These are phyloP conservation scores for Oxyura jamaicensis DNA, from an alignment of 2,113 vertebrate genomes.

Conservation along the genomic window DNA sequence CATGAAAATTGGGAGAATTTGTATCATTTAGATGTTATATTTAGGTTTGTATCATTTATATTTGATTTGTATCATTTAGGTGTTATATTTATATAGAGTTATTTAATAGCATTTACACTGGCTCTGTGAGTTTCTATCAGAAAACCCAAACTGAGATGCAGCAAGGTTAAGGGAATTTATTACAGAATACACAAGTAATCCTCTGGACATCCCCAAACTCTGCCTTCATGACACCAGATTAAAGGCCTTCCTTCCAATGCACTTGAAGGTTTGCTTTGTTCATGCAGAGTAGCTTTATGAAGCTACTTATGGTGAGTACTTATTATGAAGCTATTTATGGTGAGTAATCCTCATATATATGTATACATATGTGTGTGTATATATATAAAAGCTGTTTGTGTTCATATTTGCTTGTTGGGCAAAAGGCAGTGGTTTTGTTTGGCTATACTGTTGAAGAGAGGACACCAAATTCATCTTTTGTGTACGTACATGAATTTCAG, in stretches of 20 bases:
- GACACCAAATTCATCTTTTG: too few relatives aligned
- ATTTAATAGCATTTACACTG: rapidly evolving
- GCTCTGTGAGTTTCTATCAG: neutral
- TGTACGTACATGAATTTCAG: neutral
- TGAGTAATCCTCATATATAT: neutral
- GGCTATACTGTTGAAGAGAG: rapidly evolving
- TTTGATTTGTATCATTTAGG: too few relatives aligned
- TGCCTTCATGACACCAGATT: neutral
- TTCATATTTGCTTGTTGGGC: neutral
- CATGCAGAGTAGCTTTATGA: neutral
- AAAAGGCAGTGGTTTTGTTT: neutral
- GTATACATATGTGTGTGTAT: too few relatives aligned
- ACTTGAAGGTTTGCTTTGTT: neutral
- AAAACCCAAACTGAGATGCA: neutral
- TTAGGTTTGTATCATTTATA: too few relatives aligned
- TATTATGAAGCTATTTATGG: too few relatives aligned
- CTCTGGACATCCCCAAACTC: too few relatives aligned
- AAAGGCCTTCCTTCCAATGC: neutral
- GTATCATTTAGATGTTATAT: too few relatives aligned
- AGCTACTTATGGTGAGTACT: too few relatives aligned
- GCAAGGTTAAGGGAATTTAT: neutral
- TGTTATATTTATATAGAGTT: neutral
- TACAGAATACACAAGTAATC: too few relatives aligned
- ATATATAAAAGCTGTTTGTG: neutral
- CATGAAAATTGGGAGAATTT: too few relatives aligned